Percentiles rank a stretch among this genome's conserved stretches.
Conservation (phyloP, 2,797 vertebrate genomes). For the Cuniculus paca region DNA sequence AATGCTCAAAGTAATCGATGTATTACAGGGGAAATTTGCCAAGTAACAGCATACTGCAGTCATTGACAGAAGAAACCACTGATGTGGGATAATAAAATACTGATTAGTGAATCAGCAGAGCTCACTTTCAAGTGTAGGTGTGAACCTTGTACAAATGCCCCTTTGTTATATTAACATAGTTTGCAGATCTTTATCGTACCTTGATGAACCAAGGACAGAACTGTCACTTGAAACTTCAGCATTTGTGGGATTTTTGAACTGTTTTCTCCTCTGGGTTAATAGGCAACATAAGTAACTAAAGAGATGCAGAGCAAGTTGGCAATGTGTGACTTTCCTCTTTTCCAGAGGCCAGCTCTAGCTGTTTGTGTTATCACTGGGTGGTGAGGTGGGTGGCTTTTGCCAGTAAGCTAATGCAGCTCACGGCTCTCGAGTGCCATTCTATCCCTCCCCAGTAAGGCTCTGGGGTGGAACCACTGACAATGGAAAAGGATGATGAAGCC, state of each 20-base stretch:
- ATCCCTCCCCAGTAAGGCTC: background rate
- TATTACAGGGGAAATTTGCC: constrained; percentile 46
- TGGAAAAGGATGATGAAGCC: background rate
- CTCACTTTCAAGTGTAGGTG: constrained; percentile 41
- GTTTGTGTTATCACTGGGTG: constrained; percentile 27
- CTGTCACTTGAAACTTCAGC: constrained; percentile 58
- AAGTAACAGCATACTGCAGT: constrained; percentile 49
- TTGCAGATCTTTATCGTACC: constrained; percentile 52
- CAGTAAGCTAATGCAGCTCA: background rate
- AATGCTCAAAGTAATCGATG: constrained; percentile 58
- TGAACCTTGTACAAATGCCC: constrained; percentile 34
- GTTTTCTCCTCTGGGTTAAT: background rate
- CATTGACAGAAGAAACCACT: constrained; percentile 55
- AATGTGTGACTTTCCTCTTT: constrained; percentile 18
- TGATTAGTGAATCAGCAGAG: constrained; percentile 31
- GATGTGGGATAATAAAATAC: constrained; percentile 50
- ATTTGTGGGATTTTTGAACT: constrained; percentile 10
- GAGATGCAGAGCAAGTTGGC: background rate
- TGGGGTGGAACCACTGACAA: background rate
- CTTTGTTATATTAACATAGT: constrained; percentile 49
- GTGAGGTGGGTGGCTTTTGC: constrained; percentile 5
- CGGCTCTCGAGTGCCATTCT: background rate
- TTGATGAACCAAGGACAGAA: constrained; percentile 29
- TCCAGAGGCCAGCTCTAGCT: constrained; percentile 30
- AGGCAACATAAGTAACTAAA: constrained; percentile 23